These are phyloP conservation scores for Mormyrus proboscirostris DNA, from an alignment of 2,797 vertebrate genomes.

Conservation along the genomic window DNA sequence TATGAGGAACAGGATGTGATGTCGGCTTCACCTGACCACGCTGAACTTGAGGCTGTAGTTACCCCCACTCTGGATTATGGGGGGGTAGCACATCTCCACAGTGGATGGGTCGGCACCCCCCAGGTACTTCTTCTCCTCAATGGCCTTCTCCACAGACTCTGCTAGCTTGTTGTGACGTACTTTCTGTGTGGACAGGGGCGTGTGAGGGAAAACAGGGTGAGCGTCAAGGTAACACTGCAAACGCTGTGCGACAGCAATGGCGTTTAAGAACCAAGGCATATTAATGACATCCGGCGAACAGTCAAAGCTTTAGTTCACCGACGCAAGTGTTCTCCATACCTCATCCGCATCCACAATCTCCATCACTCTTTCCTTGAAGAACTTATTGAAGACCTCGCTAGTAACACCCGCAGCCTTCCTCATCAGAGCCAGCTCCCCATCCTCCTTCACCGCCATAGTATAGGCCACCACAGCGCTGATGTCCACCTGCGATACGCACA, in stretches of 20 bases:
- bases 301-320: background rate
- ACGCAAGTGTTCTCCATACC: conserved; percentile 45
- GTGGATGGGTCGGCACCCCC: conserved; percentile 81
- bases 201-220: background rate
- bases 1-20: background rate
- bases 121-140: conserved; percentile 88
- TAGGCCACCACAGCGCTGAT: conserved; percentile 85
- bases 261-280: background rate
- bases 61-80: conserved; percentile 92
- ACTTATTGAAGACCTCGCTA: conserved; percentile 89
- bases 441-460: conserved; percentile 89
- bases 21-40: conserved; percentile 75
- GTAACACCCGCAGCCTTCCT: conserved; percentile 84
- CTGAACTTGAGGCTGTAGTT: conserved; percentile 95
- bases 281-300: background rate
- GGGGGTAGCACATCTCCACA: conserved; percentile 95
- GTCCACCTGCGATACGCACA: conserved; percentile 64
- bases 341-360: conserved; percentile 87
- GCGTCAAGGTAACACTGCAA: background rate
- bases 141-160: conserved; percentile 89
- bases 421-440: conserved; percentile 79
- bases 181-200: conserved; percentile 60
- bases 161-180: conserved; percentile 89
- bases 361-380: conserved; percentile 66
- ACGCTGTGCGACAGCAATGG: background rate